Percentiles rank a stretch among this genome's conserved stretches.
Conservation (phyloP, 2,888 invertebrate genomes). For the Pasiphila rectangulata region DNA sequence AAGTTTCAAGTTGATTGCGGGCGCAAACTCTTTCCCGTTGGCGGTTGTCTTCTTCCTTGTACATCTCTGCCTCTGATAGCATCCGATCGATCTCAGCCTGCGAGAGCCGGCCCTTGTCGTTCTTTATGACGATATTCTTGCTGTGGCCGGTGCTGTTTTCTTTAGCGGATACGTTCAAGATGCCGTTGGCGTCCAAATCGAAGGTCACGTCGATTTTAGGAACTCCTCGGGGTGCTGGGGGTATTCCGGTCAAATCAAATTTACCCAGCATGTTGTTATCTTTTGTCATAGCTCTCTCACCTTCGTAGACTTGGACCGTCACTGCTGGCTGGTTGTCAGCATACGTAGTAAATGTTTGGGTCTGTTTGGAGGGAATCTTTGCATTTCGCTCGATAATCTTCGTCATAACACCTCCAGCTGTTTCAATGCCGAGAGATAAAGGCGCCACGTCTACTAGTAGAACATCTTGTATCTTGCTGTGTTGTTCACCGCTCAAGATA, state of each 20-base stretch:
- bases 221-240: slow-evolving; percentile 85
- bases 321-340: slow-evolving; percentile 90
- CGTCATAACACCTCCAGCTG: slow-evolving; percentile 89
- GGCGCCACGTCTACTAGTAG: slow-evolving; percentile 81
- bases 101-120: slow-evolving; percentile 89
- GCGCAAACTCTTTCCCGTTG: slow-evolving; percentile 84
- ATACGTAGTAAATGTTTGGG: slow-evolving; percentile 89
- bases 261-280: slow-evolving; percentile 86
- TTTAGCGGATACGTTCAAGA: slow-evolving; percentile 91
- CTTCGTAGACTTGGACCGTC: slow-evolving; percentile 87
- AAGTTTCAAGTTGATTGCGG: slow-evolving; percentile 87
- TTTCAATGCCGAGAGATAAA: slow-evolving; percentile 88
- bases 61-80: slow-evolving; percentile 87
- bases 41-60: slow-evolving; percentile 86
- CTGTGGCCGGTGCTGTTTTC: slow-evolving; percentile 84
- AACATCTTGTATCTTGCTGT: slow-evolving; percentile 86
- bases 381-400: slow-evolving; percentile 87
- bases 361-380: slow-evolving; percentile 86
- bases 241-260: slow-evolving; percentile 85
- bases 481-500: slow-evolving; percentile 86
- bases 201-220: slow-evolving; percentile 87
- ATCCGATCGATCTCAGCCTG: slow-evolving; percentile 91
- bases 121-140: slow-evolving; percentile 90
- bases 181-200: slow-evolving; percentile 89
- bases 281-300: slow-evolving; percentile 90